phyloP scores from a whole-genome alignment of 2,797 vertebrate species.

The Limosa lapponica region DNA sequence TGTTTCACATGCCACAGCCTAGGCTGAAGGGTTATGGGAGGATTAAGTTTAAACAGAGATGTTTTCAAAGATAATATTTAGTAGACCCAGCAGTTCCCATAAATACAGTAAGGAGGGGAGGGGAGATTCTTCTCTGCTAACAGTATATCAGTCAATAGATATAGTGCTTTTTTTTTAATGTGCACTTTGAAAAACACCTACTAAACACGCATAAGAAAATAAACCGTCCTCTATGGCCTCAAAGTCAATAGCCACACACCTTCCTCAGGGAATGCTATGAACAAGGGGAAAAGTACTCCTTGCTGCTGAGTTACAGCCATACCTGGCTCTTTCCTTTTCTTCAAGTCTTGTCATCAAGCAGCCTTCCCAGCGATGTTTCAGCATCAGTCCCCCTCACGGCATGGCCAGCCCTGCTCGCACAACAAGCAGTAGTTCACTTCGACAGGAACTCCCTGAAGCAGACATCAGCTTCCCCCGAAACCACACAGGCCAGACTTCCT shows the following conservation, averaged over 20 bases:
- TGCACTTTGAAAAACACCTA: neutral
- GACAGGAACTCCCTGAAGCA: neutral
- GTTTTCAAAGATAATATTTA: constrained; percentile 21
- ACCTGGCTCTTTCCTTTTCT: neutral
- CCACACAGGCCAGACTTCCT: neutral
- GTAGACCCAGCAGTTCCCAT: neutral
- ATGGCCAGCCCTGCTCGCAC: neutral
- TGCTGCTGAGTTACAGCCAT: neutral
- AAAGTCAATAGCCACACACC: neutral
- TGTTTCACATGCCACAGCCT: neutral
- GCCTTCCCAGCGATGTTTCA: neutral
- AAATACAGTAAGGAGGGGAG: neutral
- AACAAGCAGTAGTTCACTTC: neutral
- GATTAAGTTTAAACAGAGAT: constrained; percentile 14
- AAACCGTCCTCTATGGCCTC: neutral
- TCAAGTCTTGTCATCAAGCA: neutral
- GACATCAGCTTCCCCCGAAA: neutral
- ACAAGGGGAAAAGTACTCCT: neutral
- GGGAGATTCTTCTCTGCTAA: neutral
- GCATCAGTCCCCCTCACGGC: accelerated
- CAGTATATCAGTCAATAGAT: neutral
- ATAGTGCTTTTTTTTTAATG: neutral
- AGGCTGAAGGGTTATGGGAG: neutral
- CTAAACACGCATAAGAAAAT: neutral
- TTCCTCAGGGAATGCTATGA: neutral